Conservation (phyloP, 2,113 vertebrate genomes). For the Oophaga pumilio region DNA sequence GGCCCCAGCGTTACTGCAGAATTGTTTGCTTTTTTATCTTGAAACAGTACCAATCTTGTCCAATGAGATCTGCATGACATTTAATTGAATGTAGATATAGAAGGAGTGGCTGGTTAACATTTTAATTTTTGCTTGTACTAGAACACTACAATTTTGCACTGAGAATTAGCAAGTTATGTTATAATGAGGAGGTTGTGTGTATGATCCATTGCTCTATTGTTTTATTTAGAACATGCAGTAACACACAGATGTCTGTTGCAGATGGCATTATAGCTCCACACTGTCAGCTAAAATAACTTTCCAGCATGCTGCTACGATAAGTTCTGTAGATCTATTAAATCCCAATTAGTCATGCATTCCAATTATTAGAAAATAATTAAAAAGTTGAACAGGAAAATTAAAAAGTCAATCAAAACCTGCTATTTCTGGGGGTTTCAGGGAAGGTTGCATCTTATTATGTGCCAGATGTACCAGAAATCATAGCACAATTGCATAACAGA, state of each 20-base stretch:
- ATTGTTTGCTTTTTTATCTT: too few relatives aligned
- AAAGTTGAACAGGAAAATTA: slow-evolving; percentile 32
- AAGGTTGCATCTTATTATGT: slow-evolving; percentile 40
- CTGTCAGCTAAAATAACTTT: slow-evolving; percentile 56
- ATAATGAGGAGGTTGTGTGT: not conserved
- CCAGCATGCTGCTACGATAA: slow-evolving; percentile 26
- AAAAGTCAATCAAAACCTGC: slow-evolving; percentile 41
- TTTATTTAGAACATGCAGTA: slow-evolving; percentile 45
- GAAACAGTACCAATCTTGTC: too few relatives aligned
- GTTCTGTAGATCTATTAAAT: slow-evolving; percentile 42
- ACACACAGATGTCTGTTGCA: slow-evolving; percentile 52
- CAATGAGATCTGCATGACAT: too few relatives aligned
- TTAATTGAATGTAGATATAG: too few relatives aligned
- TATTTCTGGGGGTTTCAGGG: not conserved
- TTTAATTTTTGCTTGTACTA: not conserved
- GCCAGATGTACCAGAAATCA: slow-evolving; percentile 23
- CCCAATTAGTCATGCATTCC: slow-evolving; percentile 45
- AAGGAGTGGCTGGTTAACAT: not conserved
- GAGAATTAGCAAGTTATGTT: not conserved
- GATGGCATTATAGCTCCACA: slow-evolving; percentile 44
- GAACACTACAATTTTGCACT: not conserved
- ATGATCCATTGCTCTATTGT: slow-evolving; percentile 15
- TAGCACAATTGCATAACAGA: slow-evolving; percentile 17
- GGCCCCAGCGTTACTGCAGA: too few relatives aligned
- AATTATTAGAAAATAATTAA: slow-evolving; percentile 51